Percentiles rank a stretch among this genome's conserved stretches.
phyloP scores from a whole-genome alignment of 2,888 invertebrate species.

The Agriopis marginaria region DNA sequence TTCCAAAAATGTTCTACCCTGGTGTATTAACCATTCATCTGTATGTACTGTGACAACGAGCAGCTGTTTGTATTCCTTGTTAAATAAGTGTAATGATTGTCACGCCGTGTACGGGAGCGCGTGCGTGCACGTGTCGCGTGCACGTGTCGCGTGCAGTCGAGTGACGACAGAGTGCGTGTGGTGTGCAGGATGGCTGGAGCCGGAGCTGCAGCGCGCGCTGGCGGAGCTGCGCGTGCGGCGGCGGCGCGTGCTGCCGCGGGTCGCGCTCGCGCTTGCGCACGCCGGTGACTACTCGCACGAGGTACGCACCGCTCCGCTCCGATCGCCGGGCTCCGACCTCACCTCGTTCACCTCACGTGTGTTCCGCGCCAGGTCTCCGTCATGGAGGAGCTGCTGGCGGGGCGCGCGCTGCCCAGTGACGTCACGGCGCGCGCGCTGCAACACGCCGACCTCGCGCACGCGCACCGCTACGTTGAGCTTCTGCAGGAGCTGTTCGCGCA shows the following conservation, averaged over 20 bases:
- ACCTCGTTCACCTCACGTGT: not conserved
- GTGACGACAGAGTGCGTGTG: not conserved
- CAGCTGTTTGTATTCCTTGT: too few relatives aligned
- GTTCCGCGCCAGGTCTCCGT: constrained; percentile 25
- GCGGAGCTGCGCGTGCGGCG: constrained; percentile 5
- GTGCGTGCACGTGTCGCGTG: too few relatives aligned
- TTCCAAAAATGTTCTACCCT: too few relatives aligned
- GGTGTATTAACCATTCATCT: too few relatives aligned
- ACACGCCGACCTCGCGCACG: constrained; percentile 29
- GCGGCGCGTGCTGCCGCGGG: not conserved
- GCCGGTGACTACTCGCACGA: not conserved
- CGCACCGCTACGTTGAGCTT: constrained; percentile 47
- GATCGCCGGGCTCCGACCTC: not conserved
- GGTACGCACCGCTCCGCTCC: not conserved
- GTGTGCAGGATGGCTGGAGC: constrained; percentile 9
- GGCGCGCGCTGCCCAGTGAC: constrained; percentile 46
- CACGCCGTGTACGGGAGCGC: too few relatives aligned
- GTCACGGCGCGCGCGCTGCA: constrained; percentile 40
- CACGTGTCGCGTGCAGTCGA: too few relatives aligned
- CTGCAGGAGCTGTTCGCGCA: constrained; percentile 46
- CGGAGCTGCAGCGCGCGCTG: constrained; percentile 8
- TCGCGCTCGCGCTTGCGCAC: not conserved
- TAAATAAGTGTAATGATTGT: too few relatives aligned
- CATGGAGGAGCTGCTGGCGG: constrained; percentile 47
- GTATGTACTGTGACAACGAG: too few relatives aligned